Conservation (phyloP, 2,888 invertebrate genomes). For the Drosophila mulleri region DNA sequence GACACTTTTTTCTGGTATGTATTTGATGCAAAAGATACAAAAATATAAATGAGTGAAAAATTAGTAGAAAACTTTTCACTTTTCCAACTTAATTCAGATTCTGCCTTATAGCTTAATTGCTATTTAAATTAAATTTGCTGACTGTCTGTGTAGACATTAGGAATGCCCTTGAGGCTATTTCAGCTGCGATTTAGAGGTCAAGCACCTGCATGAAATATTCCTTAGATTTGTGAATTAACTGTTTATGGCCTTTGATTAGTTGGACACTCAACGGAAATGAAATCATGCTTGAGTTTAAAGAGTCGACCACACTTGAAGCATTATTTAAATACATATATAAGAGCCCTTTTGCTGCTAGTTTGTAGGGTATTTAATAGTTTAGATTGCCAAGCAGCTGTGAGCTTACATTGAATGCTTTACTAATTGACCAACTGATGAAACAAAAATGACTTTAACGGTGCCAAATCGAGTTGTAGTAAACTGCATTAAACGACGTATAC, state of each 20-base stretch:
- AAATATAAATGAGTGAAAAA: no score
- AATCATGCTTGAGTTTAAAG: slow-evolving; percentile 8
- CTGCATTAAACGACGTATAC: no score
- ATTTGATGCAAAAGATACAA: no score
- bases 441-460: no score
- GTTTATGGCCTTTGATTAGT: not conserved
- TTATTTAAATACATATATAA: not conserved
- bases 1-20: no score
- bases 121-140: slow-evolving; percentile 5
- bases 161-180: not conserved
- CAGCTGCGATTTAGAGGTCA: not conserved
- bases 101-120: not conserved
- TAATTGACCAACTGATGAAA: not conserved
- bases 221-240: not conserved
- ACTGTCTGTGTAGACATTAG: not conserved
- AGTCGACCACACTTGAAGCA: not conserved
- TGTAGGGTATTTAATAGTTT: not conserved
- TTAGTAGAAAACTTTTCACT: no score
- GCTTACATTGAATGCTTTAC: not conserved
- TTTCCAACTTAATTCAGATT: not conserved
- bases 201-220: not conserved
- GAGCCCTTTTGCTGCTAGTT: not conserved
- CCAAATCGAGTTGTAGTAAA: no score
- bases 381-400: not conserved
- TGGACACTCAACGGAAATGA: slow-evolving; percentile 1